Conservation (phyloP, 2,113 vertebrate species). For the Aldabrachelys gigantea region DNA sequence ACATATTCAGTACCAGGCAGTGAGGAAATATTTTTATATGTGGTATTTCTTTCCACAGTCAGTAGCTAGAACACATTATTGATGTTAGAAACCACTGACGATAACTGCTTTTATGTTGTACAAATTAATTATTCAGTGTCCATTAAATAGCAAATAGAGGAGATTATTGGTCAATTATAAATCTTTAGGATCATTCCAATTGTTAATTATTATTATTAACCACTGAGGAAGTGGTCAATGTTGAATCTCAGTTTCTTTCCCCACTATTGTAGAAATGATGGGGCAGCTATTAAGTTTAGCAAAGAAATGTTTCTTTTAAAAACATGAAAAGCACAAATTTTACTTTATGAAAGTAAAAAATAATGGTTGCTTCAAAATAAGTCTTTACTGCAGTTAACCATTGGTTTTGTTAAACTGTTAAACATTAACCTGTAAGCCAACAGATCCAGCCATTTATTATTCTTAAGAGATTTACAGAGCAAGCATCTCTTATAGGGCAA, state of each 20-base stretch:
- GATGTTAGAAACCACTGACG: conserved; percentile 30
- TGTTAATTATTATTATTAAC: neutral
- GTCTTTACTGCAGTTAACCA: neutral
- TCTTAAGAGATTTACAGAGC: neutral
- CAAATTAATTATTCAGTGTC: conserved; percentile 40
- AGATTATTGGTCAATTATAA: conserved; percentile 45
- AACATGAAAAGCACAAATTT: neutral
- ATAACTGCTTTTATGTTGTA: conserved; percentile 20
- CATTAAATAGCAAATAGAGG: conserved; percentile 28
- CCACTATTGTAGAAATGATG: neutral
- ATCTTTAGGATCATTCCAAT: conserved; percentile 20
- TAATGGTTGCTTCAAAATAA: neutral
- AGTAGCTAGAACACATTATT: conserved; percentile 19
- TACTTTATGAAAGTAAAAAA: neutral
- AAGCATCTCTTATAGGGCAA: neutral
- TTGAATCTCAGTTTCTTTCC: neutral
- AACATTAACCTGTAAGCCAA: neutral
- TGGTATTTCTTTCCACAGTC: conserved; percentile 23
- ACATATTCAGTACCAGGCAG: conserved; percentile 16
- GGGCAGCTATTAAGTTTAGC: neutral
- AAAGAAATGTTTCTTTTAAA: neutral
- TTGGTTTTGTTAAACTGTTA: neutral
- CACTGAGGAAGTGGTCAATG: neutral
- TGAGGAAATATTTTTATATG: conserved; percentile 8
- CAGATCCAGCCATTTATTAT: neutral